Percentiles rank a stretch among this genome's conserved stretches.
phyloP scores from a whole-genome alignment of 1,140 invertebrate species.

The Plodia interpunctella region DNA sequence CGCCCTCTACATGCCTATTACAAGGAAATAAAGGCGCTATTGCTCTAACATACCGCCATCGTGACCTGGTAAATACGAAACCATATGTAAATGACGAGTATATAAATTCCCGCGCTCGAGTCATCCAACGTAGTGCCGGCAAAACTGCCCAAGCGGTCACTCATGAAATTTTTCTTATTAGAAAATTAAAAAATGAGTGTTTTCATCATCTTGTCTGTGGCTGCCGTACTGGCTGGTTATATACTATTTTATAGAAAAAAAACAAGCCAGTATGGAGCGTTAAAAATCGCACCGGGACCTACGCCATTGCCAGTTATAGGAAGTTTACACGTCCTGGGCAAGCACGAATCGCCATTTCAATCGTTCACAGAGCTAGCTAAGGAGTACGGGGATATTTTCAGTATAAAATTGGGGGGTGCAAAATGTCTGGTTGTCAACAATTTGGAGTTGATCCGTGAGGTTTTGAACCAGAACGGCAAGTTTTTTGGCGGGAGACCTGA shows the following conservation, averaged over 20 bases:
- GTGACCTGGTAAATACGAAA: constrained; percentile 27
- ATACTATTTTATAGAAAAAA: constrained; percentile 39
- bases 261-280: constrained; percentile 21
- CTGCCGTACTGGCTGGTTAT: constrained; percentile 38
- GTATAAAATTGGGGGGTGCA: constrained; percentile 82
- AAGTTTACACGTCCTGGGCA: constrained; percentile 82
- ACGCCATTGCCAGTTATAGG: constrained; percentile 84
- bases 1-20: not conserved
- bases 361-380: constrained; percentile 83
- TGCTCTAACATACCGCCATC: not conserved
- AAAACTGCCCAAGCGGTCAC: constrained; percentile 54
- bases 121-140: constrained; percentile 43
- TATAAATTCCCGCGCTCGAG: constrained; percentile 41
- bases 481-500: constrained; percentile 89
- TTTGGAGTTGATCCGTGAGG: constrained; percentile 84
- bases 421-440: constrained; percentile 88
- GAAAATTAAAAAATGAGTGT: constrained; percentile 62
- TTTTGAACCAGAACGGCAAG: constrained; percentile 87
- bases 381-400: constrained; percentile 86
- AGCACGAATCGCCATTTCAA: constrained; percentile 83
- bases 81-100: constrained; percentile 24
- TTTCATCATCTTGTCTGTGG: constrained; percentile 44
- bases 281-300: constrained; percentile 78
- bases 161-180: constrained; percentile 56
- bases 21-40: not conserved